These are phyloP conservation scores for Cosmorhoe ocellata DNA, from an alignment of 2,888 invertebrate species.

Conservation along the genomic window DNA sequence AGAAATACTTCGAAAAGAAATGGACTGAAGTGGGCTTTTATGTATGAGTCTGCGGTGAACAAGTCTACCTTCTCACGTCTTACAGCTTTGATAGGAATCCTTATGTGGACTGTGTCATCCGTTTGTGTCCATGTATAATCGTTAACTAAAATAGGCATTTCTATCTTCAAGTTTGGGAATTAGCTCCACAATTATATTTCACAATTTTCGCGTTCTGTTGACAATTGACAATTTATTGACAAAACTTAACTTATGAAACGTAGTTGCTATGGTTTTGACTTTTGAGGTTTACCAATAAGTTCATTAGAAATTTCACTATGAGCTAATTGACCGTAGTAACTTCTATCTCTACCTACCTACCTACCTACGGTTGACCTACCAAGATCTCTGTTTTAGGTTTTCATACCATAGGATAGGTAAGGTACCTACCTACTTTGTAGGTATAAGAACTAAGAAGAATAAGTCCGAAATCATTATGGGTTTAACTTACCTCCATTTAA, in stretches of 20 bases:
- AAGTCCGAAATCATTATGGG: no score
- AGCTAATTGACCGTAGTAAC: no score
- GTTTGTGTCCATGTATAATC: conserved; percentile 91
- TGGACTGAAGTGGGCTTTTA: conserved; percentile 88
- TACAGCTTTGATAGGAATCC: conserved; percentile 85
- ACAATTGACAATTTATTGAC: background rate
- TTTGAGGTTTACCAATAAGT: no score
- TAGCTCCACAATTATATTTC: background rate
- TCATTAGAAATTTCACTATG: no score
- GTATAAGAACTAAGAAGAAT: no score
- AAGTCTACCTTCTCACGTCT: conserved; percentile 86
- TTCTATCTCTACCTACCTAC: no score
- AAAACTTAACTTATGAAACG: background rate
- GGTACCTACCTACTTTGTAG: no score
- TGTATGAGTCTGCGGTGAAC: conserved; percentile 85
- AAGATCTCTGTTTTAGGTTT: no score
- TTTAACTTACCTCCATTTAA: no score
- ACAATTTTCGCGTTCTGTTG: background rate
- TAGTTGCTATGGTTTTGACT: no score
- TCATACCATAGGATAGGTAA: no score
- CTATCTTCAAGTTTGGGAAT: conserved; percentile 6
- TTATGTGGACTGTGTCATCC: conserved; percentile 81
- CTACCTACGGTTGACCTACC: no score
- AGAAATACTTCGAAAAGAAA: conserved; percentile 90
- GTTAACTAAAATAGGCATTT: conserved; percentile 89